Evolutionary conservation across 2,113 vertebrate genomes (phyloP).

Genomic region (Canis aureus): DNA sequence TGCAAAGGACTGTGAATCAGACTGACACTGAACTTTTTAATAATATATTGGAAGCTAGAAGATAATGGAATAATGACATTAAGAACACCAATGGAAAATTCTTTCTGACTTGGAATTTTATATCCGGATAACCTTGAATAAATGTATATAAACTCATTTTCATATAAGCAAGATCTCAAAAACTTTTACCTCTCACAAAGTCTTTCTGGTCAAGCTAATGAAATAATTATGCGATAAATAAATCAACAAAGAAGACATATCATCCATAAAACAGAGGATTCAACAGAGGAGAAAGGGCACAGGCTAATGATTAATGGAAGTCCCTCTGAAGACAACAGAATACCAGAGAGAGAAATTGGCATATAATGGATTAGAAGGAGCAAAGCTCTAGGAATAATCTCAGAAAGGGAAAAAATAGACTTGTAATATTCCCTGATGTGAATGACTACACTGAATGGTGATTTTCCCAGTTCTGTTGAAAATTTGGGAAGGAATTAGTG

Average conservation of each 20-base stretch:
- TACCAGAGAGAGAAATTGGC: background rate
- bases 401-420: background rate
- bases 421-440: background rate
- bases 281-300: background rate
- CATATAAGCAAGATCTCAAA: background rate
- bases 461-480: background rate
- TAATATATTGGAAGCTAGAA: background rate
- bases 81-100: background rate
- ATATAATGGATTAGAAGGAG: background rate
- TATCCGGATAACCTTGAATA: background rate
- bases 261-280: background rate
- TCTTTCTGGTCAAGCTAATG: background rate
- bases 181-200: background rate
- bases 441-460: background rate
- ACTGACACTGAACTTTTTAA: background rate
- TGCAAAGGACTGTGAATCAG: background rate
- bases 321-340: background rate
- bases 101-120: background rate
- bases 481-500: background rate
- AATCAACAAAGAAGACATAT: background rate
- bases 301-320: background rate
- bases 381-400: background rate
- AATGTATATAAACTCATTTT: slow-evolving; percentile 27
- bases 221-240: background rate
- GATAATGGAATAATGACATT: background rate